These are phyloP conservation scores for Anodontia alba DNA, from an alignment of 2,888 invertebrate species.

Conservation along the genomic window DNA sequence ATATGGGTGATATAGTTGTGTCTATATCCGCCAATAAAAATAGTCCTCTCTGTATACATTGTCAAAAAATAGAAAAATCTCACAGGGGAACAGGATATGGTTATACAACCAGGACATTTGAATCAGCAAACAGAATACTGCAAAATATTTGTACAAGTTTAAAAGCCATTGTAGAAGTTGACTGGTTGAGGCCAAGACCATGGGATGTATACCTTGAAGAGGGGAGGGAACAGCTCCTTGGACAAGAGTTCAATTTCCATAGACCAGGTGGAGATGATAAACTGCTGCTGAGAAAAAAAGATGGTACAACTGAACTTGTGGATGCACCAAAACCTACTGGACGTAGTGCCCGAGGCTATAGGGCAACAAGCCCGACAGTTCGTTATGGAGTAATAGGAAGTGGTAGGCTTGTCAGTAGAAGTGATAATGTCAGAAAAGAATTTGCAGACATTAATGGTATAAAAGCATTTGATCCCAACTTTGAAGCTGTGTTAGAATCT, in stretches of 20 bases:
- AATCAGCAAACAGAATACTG: conserved; percentile 67
- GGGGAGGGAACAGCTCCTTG: conserved; percentile 88
- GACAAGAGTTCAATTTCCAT: conserved; percentile 83
- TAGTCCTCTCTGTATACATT: conserved; percentile 90
- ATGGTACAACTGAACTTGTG: conserved; percentile 64
- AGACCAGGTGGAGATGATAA: conserved; percentile 77
- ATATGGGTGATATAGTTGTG: conserved; percentile 88
- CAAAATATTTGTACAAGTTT: conserved; percentile 67
- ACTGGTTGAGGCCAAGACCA: conserved; percentile 84
- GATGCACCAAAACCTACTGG: conserved; percentile 60
- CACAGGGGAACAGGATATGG: conserved; percentile 58
- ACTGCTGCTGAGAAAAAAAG: conserved; percentile 71
- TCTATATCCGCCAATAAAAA: conserved; percentile 73
- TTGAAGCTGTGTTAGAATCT: conserved; percentile 97
- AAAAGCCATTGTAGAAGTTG: conserved; percentile 60
- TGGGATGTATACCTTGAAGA: conserved; percentile 93
- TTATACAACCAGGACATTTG: conserved; percentile 75
- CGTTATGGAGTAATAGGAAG: conserved; percentile 93
- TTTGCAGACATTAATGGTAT: conserved; percentile 94
- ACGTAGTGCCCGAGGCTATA: conserved; percentile 74
- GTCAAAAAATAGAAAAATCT: conserved; percentile 86
- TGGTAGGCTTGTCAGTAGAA: conserved; percentile 92
- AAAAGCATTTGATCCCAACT: conserved; percentile 96
- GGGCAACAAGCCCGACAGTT: conserved; percentile 85
- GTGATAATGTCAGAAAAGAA: conserved; percentile 92